These are phyloP conservation scores for Metellina segmentata DNA, from an alignment of 2,888 invertebrate genomes.

Conservation along the genomic window DNA sequence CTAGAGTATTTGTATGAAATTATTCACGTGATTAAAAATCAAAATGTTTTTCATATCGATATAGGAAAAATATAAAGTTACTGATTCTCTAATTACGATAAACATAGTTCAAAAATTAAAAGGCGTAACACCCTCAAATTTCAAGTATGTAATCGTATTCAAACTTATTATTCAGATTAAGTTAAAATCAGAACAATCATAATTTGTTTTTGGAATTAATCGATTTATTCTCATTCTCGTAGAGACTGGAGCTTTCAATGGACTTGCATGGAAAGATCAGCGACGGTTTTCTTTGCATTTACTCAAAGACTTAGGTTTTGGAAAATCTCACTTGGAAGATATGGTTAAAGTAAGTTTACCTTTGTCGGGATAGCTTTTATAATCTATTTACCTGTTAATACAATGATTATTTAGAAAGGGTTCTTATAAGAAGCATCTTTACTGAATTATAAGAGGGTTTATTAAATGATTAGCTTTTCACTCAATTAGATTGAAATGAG, in stretches of 20 bases:
- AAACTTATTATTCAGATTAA: neutral
- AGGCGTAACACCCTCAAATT: neutral
- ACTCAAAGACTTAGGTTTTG: slow-evolving; percentile 77
- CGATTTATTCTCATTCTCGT: neutral
- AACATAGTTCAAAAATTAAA: neutral
- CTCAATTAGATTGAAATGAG: no score
- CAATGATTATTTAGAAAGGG: no score
- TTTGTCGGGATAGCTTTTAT: no score
- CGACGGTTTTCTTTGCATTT: slow-evolving; percentile 76
- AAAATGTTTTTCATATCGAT: neutral
- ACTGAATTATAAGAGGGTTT: no score
- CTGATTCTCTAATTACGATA: neutral
- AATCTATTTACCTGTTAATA: no score
- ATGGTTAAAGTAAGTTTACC: slow-evolving; percentile 68
- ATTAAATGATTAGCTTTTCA: no score
- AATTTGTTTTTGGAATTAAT: neutral
- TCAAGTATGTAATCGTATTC: neutral
- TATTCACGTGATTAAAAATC: no score
- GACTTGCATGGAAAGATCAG: slow-evolving; percentile 77
- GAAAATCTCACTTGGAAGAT: slow-evolving; percentile 77
- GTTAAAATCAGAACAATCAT: neutral
- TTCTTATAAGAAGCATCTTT: no score
- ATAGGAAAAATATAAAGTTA: neutral
- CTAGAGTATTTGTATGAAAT: no score
- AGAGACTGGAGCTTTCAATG: slow-evolving; percentile 72